These are phyloP conservation scores for Yponomeuta plumbellus DNA, from an alignment of 2,888 invertebrate genomes.

Conservation along the genomic window DNA sequence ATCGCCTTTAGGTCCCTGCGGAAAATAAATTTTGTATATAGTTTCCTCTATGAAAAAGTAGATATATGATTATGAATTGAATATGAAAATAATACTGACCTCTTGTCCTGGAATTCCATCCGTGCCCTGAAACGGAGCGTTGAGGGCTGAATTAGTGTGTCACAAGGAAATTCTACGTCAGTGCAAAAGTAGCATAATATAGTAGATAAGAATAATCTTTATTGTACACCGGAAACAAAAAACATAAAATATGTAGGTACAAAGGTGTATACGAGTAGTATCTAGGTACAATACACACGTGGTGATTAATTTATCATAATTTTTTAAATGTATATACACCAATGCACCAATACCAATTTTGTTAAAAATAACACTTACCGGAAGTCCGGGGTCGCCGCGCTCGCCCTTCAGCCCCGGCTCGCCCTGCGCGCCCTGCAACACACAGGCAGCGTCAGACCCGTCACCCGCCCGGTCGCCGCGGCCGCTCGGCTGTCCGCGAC, in stretches of 20 bases:
- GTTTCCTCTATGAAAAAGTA: constrained; percentile 45
- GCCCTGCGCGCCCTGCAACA: constrained; percentile 91
- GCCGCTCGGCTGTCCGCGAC: neutral
- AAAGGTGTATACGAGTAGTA: no score
- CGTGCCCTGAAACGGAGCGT: constrained; percentile 84
- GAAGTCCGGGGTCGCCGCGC: constrained; percentile 93
- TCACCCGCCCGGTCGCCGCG: constrained; percentile 8
- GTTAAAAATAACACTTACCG: constrained; percentile 73
- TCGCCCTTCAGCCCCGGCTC: constrained; percentile 95
- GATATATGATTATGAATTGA: constrained; percentile 11
- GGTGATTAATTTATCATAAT: no score
- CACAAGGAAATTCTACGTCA: neutral
- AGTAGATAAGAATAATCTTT: no score
- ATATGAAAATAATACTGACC: constrained; percentile 71
- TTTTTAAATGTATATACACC: no score
- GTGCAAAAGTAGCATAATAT: no score
- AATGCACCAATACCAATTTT: no score
- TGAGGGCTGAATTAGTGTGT: neutral
- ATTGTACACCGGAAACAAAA: no score
- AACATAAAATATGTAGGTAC: no score
- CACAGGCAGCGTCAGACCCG: constrained; percentile 54
- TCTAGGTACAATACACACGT: no score
- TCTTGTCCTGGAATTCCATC: constrained; percentile 95
- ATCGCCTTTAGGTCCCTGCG: constrained; percentile 91
- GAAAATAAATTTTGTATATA: no score